Evolutionary conservation across 2,113 vertebrate genomes (phyloP).

Genomic region (Cygnus atratus): DNA sequence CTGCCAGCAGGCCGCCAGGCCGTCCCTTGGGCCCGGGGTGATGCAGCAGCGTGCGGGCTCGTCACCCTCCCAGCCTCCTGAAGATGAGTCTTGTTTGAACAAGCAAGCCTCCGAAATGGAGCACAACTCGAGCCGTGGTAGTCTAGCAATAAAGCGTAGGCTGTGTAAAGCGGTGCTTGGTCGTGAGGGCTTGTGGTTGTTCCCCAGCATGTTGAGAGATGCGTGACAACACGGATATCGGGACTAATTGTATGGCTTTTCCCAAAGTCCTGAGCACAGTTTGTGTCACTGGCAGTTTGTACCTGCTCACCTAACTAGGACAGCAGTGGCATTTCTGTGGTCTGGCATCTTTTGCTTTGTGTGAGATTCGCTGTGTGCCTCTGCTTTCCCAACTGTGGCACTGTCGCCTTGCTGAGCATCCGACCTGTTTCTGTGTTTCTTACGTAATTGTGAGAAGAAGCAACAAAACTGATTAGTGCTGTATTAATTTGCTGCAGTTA

Average conservation of each 20-base stretch:
- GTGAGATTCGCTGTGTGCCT: neutral
- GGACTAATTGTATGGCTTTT: neutral
- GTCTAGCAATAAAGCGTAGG: neutral
- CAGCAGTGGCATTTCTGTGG: neutral
- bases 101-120: neutral
- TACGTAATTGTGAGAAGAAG: neutral
- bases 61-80: neutral
- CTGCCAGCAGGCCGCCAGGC: neutral
- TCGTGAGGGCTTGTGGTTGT: rapidly evolving
- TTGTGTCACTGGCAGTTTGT: neutral
- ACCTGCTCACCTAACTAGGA: neutral
- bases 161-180: neutral
- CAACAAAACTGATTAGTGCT: neutral
- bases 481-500: neutral
- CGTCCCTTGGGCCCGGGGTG: neutral
- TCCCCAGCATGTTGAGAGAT: neutral
- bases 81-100: neutral
- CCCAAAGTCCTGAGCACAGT: neutral
- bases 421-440: neutral
- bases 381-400: neutral
- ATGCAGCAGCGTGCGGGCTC: neutral
- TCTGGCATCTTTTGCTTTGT: neutral
- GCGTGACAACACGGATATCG: neutral
- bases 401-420: neutral
- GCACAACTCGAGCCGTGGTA: neutral